Conservation (phyloP, 2,797 vertebrate genomes). For the Neosalanx taihuensis region DNA sequence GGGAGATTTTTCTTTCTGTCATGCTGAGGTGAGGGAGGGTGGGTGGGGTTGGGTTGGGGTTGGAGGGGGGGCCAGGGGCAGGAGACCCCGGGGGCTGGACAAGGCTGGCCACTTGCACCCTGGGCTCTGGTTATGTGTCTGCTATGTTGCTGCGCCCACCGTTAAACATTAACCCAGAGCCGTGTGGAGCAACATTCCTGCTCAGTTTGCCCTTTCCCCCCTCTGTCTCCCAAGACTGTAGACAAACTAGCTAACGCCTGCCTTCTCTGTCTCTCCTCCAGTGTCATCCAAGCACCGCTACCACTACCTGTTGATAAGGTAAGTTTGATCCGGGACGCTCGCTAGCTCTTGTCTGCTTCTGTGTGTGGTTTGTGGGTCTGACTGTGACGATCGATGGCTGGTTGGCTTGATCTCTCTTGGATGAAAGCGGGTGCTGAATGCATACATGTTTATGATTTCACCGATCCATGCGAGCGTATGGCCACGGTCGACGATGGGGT, state of each 20-base stretch:
- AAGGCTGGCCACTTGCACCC: background rate
- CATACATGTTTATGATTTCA: background rate
- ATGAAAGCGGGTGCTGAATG: too few relatives aligned
- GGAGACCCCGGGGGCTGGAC: background rate
- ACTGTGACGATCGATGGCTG: background rate
- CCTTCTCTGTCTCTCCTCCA: conserved; percentile 63
- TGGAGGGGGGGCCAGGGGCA: background rate
- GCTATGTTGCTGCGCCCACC: background rate
- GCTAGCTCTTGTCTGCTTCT: background rate
- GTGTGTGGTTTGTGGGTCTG: background rate
- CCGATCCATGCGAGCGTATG: too few relatives aligned
- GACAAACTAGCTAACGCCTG: background rate
- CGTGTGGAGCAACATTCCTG: conserved; percentile 31
- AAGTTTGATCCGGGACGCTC: conserved; percentile 59
- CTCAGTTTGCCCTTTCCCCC: background rate
- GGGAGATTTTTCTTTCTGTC: background rate
- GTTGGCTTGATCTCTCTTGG: background rate
- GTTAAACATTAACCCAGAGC: conserved; percentile 69
- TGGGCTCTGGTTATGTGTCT: background rate
- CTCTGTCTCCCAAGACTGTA: background rate
- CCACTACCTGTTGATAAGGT: conserved; percentile 99
- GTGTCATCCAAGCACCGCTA: conserved; percentile 94
- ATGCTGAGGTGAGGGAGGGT: background rate
- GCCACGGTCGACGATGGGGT: too few relatives aligned
- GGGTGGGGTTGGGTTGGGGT: background rate